Conservation (phyloP, 2,113 vertebrate genomes). For the Anarrhichthys ocellatus region DNA sequence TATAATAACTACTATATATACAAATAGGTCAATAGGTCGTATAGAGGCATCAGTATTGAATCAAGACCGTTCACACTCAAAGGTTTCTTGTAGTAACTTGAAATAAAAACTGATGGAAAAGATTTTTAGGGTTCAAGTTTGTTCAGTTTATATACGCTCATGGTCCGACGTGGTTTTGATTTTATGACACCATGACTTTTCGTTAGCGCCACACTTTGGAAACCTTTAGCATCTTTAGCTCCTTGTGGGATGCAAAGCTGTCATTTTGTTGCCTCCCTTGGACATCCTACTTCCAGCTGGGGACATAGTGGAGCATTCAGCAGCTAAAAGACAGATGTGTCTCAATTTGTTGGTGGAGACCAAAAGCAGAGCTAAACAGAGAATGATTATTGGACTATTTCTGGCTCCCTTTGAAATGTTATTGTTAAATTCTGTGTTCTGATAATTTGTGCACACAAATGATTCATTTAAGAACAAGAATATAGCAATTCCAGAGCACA, state of each 20-base stretch:
- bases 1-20: no score
- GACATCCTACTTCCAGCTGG: no score
- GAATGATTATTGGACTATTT: neutral
- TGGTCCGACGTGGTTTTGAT: neutral
- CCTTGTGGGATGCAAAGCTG: neutral
- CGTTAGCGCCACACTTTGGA: neutral
- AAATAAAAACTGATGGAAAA: neutral
- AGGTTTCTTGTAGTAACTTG: neutral
- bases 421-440: neutral
- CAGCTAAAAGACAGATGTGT: neutral
- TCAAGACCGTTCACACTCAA: neutral
- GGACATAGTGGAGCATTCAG: neutral
- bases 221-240: neutral
- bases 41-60: neutral
- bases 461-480: neutral
- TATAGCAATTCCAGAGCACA: neutral
- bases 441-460: neutral
- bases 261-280: neutral
- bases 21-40: no score
- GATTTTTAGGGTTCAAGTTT: neutral
- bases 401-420: no score
- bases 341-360: neutral
- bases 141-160: neutral
- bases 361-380: neutral
- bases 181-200: neutral